phyloP scores from a whole-genome alignment of 2,797 vertebrate species.

The Silurus lanzhouensis region DNA sequence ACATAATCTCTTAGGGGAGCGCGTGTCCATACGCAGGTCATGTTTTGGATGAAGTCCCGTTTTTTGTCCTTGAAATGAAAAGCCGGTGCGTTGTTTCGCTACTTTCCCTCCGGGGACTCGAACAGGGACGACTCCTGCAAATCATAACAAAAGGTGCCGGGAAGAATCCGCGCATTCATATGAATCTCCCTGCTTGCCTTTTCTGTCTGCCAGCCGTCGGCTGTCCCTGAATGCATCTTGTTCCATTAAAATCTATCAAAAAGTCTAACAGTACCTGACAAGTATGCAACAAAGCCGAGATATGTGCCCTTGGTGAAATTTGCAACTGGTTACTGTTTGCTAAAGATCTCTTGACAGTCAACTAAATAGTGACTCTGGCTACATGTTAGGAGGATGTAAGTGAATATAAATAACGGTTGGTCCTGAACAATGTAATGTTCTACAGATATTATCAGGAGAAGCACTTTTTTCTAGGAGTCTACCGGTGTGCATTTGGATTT shows the following conservation, averaged over 20 bases:
- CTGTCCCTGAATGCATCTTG: slow-evolving; percentile 22
- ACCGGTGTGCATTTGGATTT: neutral
- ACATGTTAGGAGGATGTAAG: neutral
- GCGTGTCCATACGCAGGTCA: slow-evolving; percentile 12
- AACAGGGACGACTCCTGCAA: slow-evolving; percentile 30
- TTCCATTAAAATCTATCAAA: slow-evolving; percentile 44
- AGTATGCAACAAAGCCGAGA: slow-evolving; percentile 22
- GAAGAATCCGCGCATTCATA: slow-evolving; percentile 31
- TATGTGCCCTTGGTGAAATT: slow-evolving; percentile 24
- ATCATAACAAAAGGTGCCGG: slow-evolving; percentile 35
- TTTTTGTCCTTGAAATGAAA: slow-evolving; percentile 52
- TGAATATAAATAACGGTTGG: neutral
- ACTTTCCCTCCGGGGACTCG: slow-evolving; percentile 26
- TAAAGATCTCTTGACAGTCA: neutral
- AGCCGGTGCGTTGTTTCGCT: slow-evolving; percentile 38
- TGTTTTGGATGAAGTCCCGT: slow-evolving; percentile 12
- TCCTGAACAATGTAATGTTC: neutral
- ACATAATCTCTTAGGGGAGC: slow-evolving; percentile 18
- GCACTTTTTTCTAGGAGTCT: neutral
- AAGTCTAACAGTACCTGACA: slow-evolving; percentile 13
- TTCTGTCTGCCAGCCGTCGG: neutral
- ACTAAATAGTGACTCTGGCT: neutral
- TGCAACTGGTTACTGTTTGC: slow-evolving; percentile 9
- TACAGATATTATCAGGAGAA: neutral
- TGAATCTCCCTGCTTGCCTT: slow-evolving; percentile 16